Evolutionary conservation across 2,888 invertebrate species (phyloP), one percentile per base, ranked within the genome.

Genomic region (Lamproptera curius): DNA sequence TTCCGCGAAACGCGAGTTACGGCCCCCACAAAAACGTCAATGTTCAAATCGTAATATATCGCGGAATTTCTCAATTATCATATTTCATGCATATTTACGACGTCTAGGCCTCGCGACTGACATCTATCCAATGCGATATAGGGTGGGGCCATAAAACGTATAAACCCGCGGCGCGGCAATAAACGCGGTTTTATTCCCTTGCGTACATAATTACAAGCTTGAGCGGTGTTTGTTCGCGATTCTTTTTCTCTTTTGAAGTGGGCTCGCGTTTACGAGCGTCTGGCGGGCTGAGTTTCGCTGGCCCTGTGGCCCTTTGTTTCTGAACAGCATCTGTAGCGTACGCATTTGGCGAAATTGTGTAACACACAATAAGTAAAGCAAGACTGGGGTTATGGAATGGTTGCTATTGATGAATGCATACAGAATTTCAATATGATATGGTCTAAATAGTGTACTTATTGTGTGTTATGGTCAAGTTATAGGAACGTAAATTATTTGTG

Each of bases 41-140:
- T 85, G 83, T 77, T 84, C 76, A 82, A 85, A 85, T 84, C 81
- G 83, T 83, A 84, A 86, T 86, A 85, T 86, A 86, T 85, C 83
- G 79, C 79, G 86, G 86, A 86, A 85, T 86, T 86, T 85, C 67
- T 85, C 85, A 87, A 87, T 87, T 86, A 87, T 86, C 86, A 87
- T 87, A 87, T 83, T 86, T 87, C 86, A 86, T 81, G 79, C 73
- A 73, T 82, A 79, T 87, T 87, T 87, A 87, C 85, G 87, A 86
- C 70, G 79, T 77, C 86, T 87, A 87, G 83, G 81, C 76, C 31
- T 69, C 58, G 70, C n/a, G n/a, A n/a, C 75, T 69, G 83, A 82
- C 83, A 70, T 79, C 80, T 79, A 85, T 83, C 81, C 76, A 56
- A 70, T 64, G 68, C 73, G 75, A 75, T 76, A 71, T 68, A 68